phyloP scores from a whole-genome alignment of 2,113 vertebrate species.

The Shinisaurus crocodilurus region DNA sequence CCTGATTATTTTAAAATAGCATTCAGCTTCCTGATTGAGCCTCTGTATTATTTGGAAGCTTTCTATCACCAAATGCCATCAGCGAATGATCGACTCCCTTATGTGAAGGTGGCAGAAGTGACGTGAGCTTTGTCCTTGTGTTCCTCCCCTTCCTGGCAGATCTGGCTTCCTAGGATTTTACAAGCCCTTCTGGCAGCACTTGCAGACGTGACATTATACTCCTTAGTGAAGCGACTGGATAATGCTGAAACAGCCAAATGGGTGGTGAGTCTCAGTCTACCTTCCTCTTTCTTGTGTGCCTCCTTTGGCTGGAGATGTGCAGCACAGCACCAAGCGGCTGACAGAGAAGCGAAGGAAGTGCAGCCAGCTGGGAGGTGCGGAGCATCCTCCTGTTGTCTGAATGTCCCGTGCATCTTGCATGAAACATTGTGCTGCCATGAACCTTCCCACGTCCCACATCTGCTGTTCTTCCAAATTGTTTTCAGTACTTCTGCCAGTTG shows the following conservation, averaged over 20 bases:
- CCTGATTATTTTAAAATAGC: neutral
- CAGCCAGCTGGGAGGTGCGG: too few species aligned
- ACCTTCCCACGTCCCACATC: neutral
- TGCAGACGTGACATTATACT: constrained; percentile 90
- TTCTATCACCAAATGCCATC: neutral
- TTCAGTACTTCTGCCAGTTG: constrained; percentile 92
- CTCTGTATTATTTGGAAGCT: neutral
- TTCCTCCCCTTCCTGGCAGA: constrained; percentile 71
- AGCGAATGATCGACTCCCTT: neutral
- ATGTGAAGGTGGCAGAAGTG: neutral
- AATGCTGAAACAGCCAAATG: constrained; percentile 82
- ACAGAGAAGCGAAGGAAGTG: too few species aligned
- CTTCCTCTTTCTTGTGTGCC: neutral
- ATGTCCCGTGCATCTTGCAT: neutral
- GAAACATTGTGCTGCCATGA: too few species aligned
- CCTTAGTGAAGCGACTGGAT: constrained; percentile 81
- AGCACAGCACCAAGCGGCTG: neutral
- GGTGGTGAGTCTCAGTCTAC: constrained; percentile 80
- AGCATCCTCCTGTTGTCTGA: neutral
- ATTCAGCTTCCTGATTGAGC: neutral
- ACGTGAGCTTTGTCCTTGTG: neutral
- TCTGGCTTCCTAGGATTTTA: constrained; percentile 88
- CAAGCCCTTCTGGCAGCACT: constrained; percentile 88
- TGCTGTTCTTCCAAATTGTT: constrained; percentile 46
- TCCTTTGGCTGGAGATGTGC: too few species aligned